Percentiles rank a stretch among this genome's conserved stretches.
These are phyloP conservation scores for Anoncus sp. DNA, from an alignment of 2,888 invertebrate species.

Conservation along the genomic window DNA sequence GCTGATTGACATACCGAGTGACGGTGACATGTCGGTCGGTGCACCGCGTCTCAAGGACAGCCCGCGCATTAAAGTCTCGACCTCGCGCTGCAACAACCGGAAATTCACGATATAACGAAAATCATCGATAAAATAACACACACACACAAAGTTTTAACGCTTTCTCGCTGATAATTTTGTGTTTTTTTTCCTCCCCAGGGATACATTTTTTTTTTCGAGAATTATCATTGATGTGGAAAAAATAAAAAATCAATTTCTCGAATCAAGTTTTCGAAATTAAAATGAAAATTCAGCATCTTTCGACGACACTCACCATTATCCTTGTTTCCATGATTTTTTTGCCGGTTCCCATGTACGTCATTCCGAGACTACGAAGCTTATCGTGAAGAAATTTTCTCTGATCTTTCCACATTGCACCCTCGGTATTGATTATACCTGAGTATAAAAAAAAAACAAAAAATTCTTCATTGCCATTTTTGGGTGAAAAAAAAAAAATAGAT, in stretches of 20 bases:
- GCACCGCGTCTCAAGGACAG: slow-evolving; percentile 87
- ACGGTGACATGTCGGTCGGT: slow-evolving; percentile 90
- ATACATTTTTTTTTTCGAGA: not conserved
- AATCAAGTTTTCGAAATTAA: not conserved
- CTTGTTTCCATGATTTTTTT: slow-evolving; percentile 93
- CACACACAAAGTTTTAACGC: not conserved
- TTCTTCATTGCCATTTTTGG: not conserved
- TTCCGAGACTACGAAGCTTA: slow-evolving; percentile 93
- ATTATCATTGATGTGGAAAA: not conserved
- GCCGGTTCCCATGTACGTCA: slow-evolving; percentile 93
- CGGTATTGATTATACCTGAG: slow-evolving; percentile 94
- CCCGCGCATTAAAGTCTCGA: slow-evolving; percentile 89
- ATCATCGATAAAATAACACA: not conserved
- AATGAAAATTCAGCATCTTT: slow-evolving; percentile 28
- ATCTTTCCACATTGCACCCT: slow-evolving; percentile 95
- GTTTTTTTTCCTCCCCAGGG: too few relatives aligned
- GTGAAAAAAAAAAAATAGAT: not conserved
- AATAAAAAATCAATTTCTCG: not conserved
- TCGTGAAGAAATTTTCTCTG: slow-evolving; percentile 95
- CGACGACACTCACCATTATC: slow-evolving; percentile 90
- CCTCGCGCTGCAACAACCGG: slow-evolving; percentile 86
- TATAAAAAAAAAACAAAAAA: slow-evolving; percentile 10
- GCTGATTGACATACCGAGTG: slow-evolving; percentile 92
- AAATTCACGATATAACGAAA: slow-evolving; percentile 38
- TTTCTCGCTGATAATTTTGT: not conserved